Evolutionary conservation across 2,797 vertebrate species (phyloP).

Genomic region (Galaxias olidus): DNA sequence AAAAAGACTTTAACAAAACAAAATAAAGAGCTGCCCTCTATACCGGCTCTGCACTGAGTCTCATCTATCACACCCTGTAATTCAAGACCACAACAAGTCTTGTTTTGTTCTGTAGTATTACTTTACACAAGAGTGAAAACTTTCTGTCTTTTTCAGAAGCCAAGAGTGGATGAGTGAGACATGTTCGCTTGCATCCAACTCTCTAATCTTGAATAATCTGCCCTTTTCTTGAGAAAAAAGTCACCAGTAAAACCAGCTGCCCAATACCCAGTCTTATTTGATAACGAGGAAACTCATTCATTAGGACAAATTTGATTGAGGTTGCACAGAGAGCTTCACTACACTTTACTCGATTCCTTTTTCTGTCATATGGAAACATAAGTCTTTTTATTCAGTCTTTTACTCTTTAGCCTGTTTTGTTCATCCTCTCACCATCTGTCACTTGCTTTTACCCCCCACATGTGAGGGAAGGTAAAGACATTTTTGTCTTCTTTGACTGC

Average conservation of each 20-base stretch:
- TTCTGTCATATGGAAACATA: constrained; percentile 11
- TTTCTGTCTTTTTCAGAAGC: too few relatives aligned
- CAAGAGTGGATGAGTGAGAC: too few relatives aligned
- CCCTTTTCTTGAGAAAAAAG: too few relatives aligned
- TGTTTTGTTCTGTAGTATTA: too few relatives aligned
- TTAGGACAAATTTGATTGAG: not conserved
- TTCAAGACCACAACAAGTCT: not conserved
- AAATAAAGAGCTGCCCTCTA: constrained; percentile 68
- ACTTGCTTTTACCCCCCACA: constrained; percentile 51
- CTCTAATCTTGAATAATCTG: too few relatives aligned
- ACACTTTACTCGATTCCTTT: constrained; percentile 41
- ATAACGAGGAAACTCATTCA: constrained; percentile 5
- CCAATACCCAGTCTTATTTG: too few relatives aligned
- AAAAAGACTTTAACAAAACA: constrained; percentile 46
- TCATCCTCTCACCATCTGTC: constrained; percentile 57
- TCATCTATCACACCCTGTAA: constrained; percentile 49
- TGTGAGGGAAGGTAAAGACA: constrained; percentile 34
- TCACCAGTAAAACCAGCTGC: too few relatives aligned
- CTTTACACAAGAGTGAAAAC: too few relatives aligned
- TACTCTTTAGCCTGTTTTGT: constrained; percentile 68
- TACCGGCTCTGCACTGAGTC: constrained; percentile 50
- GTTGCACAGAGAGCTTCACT: constrained; percentile 48
- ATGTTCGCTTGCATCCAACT: too few relatives aligned
- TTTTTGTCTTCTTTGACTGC: constrained; percentile 29
- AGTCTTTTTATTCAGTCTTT: constrained; percentile 8